phyloP scores from a whole-genome alignment of 92 coral and sea anemone genomes.

The Nematostella vectensis region DNA sequence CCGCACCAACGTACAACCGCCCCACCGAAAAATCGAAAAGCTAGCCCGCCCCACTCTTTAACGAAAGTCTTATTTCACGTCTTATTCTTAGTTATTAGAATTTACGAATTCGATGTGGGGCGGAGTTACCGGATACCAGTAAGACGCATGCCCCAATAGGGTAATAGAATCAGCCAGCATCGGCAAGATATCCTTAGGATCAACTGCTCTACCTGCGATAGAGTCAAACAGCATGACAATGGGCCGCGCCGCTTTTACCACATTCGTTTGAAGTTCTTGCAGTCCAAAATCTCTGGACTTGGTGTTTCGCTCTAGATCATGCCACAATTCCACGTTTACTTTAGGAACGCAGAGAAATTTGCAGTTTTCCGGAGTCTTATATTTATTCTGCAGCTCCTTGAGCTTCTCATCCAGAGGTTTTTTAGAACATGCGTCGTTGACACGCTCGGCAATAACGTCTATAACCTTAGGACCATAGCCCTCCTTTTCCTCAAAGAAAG shows the following conservation, averaged over 20 bases:
- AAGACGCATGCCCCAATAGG: slow-evolving; percentile 25
- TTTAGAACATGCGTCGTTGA: slow-evolving; percentile 30
- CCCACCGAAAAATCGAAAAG: too few relatives aligned
- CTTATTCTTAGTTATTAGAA: too few relatives aligned
- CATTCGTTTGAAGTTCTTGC: slow-evolving; percentile 40
- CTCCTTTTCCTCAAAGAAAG: slow-evolving; percentile 23
- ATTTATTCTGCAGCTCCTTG: slow-evolving; percentile 40
- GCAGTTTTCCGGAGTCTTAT: slow-evolving; percentile 34
- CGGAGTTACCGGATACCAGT: too few relatives aligned
- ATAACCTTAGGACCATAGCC: slow-evolving; percentile 31
- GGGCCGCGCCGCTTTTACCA: too few relatives aligned
- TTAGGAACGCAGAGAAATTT: slow-evolving; percentile 25
- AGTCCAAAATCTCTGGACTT: slow-evolving; percentile 33
- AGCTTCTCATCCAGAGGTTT: slow-evolving; percentile 16
- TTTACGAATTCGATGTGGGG: too few relatives aligned
- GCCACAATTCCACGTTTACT: slow-evolving; percentile 29
- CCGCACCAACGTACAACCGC: too few relatives aligned
- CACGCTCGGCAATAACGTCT: slow-evolving; percentile 28
- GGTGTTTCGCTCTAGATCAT: slow-evolving; percentile 22
- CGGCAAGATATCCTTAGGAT: slow-evolving; percentile 2
- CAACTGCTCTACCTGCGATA: too few relatives aligned
- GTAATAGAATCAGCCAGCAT: slow-evolving; percentile 25
- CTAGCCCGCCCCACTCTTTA: too few relatives aligned
- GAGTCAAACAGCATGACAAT: too few relatives aligned
- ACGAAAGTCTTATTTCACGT: too few relatives aligned